Evolutionary conservation across 2,888 invertebrate species (phyloP).

Genomic region (Crepidodera aurea): DNA sequence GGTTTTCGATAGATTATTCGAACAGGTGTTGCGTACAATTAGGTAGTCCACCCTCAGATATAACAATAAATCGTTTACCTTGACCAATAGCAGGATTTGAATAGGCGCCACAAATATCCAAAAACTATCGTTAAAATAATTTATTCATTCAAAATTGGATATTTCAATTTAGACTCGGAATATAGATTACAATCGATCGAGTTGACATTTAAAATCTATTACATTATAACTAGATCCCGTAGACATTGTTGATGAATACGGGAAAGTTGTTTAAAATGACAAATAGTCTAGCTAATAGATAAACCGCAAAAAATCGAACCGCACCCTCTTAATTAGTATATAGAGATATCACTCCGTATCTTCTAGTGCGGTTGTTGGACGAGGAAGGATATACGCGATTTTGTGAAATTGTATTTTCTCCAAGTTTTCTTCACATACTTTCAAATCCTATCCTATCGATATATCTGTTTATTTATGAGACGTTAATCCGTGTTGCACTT

Average conservation of each 20-base stretch:
- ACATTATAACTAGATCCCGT: slow-evolving; percentile 52
- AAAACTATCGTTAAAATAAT: slow-evolving; percentile 13
- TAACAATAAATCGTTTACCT: not conserved
- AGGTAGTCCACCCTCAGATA: no score
- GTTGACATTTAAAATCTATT: slow-evolving; percentile 55
- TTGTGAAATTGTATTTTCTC: slow-evolving; percentile 49
- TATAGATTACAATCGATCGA: slow-evolving; percentile 52
- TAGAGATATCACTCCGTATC: slow-evolving; percentile 42
- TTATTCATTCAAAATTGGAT: slow-evolving; percentile 24
- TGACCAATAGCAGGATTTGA: slow-evolving; percentile 11
- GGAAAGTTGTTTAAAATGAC: slow-evolving; percentile 58
- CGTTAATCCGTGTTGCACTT: slow-evolving; percentile 34
- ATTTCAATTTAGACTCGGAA: slow-evolving; percentile 49
- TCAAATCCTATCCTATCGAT: slow-evolving; percentile 46
- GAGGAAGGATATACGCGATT: slow-evolving; percentile 41
- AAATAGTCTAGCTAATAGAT: slow-evolving; percentile 46
- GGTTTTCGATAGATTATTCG: no score
- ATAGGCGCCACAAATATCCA: slow-evolving; percentile 15
- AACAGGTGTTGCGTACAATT: no score
- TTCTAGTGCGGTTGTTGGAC: slow-evolving; percentile 31
- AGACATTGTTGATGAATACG: slow-evolving; percentile 56
- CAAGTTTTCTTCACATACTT: slow-evolving; percentile 50
- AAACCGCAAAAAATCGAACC: slow-evolving; percentile 49
- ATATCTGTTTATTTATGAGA: slow-evolving; percentile 36
- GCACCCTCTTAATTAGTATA: slow-evolving; percentile 58